Base-by-base conservation (phyloP, 2,888 invertebrate species). In the Caenorhabditis sp. region DNA sequence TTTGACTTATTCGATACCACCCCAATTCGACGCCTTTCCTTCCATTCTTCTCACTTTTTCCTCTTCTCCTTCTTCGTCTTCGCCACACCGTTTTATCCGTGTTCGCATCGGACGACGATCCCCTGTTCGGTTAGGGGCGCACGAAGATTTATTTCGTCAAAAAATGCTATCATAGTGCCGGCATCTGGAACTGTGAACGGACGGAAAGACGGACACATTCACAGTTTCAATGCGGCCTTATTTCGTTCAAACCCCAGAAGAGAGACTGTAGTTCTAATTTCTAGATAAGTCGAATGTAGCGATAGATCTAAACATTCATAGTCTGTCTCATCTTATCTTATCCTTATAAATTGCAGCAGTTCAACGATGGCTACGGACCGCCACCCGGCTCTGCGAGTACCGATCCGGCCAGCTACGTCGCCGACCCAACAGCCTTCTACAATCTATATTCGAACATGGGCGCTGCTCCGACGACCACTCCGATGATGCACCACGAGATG, bases 311-410 rank as follows among this genome's bases (percentile, higher is more conserved):
- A n/a, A n/a, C n/a, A n/a, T n/a, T n/a, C n/a, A n/a, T n/a, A n/a
- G n/a, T n/a, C n/a, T n/a, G n/a, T n/a, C n/a, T 4, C 11, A 68
- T 68, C 68, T 68, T 32, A 68, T 68, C 68, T 68, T 39, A 58
- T 58, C 66, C 15, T 1, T 13, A 11, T 53, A n/a, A n/a, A n/a
- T 66, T 43, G 3, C 66, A 66, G 70, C 81, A 81, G 82, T 82
- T 79, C 68, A 79, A 70, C 61, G 82, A 79, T 66, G 82, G 81
- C 43, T 82, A 82, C 46, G 80, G 80, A 52, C 80, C 82, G 41
- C 78, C 82, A 46, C 62, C 80, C 13, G 80, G 78, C 39, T 52
- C 79, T 13, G 79, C 78, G 46, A 58, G 55, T 41, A 50, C 70
- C 22, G 68, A 66, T 26, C 59, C 62, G 15, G 70, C 78, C 37